Conservation (phyloP, 2,797 vertebrate genomes). For the Danio tinwini region DNA sequence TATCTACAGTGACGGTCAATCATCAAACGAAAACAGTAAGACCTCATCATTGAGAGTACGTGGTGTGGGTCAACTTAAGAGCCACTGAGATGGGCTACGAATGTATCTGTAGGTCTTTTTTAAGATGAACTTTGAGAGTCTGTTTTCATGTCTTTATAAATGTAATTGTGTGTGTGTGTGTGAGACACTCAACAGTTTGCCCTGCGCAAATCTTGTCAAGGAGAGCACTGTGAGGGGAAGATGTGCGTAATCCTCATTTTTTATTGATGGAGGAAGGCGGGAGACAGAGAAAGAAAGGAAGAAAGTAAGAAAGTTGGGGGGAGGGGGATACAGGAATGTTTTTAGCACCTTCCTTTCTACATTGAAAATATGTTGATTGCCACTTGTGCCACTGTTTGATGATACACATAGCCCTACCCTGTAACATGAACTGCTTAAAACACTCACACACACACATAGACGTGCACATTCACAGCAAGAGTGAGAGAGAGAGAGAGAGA, state of each 20-base stretch:
- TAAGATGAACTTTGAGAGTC: background rate
- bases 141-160: constrained; percentile 25
- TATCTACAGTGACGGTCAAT: constrained; percentile 8
- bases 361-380: constrained; percentile 43
- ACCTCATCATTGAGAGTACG: constrained; percentile 35
- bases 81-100: background rate
- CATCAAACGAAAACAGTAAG: constrained; percentile 46
- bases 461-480: constrained; percentile 37
- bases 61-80: constrained; percentile 10
- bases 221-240: constrained; percentile 51
- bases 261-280: constrained; percentile 59
- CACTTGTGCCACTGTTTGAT: constrained; percentile 62
- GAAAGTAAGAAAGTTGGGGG: constrained; percentile 21
- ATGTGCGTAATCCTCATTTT: constrained; percentile 61
- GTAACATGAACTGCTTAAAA: constrained; percentile 59
- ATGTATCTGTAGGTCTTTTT: constrained; percentile 48
- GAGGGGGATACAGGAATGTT: background rate
- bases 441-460: constrained; percentile 50
- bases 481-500: too few species aligned
- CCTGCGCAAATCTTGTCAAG: constrained; percentile 40
- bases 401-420: constrained; percentile 1
- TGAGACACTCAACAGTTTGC: constrained; percentile 46
- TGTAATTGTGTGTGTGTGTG: constrained; percentile 14
- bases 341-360: constrained; percentile 41
- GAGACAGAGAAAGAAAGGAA: constrained; percentile 23